A percentile compares a stretch with the other conserved stretches of the same genome.
Conservation (phyloP, 2,888 invertebrate species). For the Pediacus dermestoides region DNA sequence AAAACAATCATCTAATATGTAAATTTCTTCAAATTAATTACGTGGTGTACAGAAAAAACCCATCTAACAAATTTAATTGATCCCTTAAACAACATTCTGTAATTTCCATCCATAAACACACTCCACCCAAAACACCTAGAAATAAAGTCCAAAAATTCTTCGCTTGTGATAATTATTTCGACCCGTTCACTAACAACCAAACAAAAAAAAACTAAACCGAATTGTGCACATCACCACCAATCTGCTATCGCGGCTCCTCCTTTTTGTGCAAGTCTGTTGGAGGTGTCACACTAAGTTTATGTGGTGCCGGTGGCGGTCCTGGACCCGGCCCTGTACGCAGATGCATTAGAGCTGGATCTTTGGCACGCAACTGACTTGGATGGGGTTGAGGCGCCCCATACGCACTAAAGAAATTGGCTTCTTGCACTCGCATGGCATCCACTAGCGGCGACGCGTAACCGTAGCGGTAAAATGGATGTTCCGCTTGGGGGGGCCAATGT, state of each 20-base stretch:
- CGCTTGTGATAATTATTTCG: too few species aligned
- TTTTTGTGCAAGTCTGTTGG: slow-evolving; percentile 59
- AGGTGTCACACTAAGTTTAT: slow-evolving; percentile 54
- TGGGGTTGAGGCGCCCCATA: slow-evolving; percentile 50
- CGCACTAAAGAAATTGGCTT: slow-evolving; percentile 71
- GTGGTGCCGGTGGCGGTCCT: slow-evolving; percentile 50
- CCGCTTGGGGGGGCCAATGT: slow-evolving; percentile 46
- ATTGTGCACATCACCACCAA: slow-evolving; percentile 19
- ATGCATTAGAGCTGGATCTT: slow-evolving; percentile 56
- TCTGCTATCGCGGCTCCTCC: slow-evolving; percentile 59
- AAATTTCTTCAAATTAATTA: too few species aligned
- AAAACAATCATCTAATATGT: too few species aligned
- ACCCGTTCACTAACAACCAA: too few species aligned
- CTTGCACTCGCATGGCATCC: slow-evolving; percentile 74
- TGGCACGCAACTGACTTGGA: slow-evolving; percentile 45
- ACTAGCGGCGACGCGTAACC: slow-evolving; percentile 78
- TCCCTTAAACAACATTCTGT: too few species aligned
- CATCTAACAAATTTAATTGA: too few species aligned
- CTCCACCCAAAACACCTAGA: too few species aligned
- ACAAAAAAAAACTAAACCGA: too few species aligned
- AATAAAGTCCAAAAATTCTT: too few species aligned
- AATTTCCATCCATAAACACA: too few species aligned
- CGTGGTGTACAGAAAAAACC: too few species aligned
- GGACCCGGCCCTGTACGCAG: slow-evolving; percentile 55
- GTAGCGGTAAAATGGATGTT: slow-evolving; percentile 58